Conservation (phyloP, 2,113 vertebrate species). For the Oxygymnocypris stewartii region DNA sequence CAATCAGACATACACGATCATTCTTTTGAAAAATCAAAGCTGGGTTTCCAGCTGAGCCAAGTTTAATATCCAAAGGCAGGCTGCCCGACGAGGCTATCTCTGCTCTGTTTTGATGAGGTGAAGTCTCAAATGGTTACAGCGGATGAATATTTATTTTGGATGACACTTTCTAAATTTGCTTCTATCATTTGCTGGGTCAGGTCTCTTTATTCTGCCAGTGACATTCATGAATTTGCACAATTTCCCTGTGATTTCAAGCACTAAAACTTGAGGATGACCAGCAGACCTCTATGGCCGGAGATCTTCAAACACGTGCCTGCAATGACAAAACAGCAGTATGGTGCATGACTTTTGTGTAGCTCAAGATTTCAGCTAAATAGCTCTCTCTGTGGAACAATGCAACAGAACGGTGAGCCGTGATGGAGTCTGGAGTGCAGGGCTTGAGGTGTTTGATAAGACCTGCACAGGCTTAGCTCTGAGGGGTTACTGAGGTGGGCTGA, state of each 20-base stretch:
- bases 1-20: constrained; percentile 39
- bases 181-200: not conserved
- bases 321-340: not conserved
- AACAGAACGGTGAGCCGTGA: constrained; percentile 11
- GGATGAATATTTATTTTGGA: constrained; percentile 27
- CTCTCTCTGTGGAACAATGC: constrained; percentile 39
- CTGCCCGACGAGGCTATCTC: constrained; percentile 13
- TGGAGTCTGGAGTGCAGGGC: constrained; percentile 31
- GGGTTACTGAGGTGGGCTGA: constrained; percentile 40
- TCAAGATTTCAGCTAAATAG: constrained; percentile 14
- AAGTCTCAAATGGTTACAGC: constrained; percentile 24
- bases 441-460: constrained; percentile 47
- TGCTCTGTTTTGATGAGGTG: constrained; percentile 36
- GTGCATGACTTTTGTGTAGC: constrained; percentile 6
- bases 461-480: constrained; percentile 36
- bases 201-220: not conserved
- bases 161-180: constrained; percentile 16
- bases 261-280: constrained; percentile 9
- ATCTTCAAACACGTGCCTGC: not conserved
- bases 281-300: not conserved
- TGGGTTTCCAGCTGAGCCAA: constrained; percentile 27
- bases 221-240: not conserved
- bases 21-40: constrained; percentile 45
- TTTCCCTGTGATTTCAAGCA: not conserved
- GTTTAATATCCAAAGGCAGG: constrained; percentile 39